Conservation (phyloP, 1,140 invertebrate genomes). For the Drosophila repletoides region DNA sequence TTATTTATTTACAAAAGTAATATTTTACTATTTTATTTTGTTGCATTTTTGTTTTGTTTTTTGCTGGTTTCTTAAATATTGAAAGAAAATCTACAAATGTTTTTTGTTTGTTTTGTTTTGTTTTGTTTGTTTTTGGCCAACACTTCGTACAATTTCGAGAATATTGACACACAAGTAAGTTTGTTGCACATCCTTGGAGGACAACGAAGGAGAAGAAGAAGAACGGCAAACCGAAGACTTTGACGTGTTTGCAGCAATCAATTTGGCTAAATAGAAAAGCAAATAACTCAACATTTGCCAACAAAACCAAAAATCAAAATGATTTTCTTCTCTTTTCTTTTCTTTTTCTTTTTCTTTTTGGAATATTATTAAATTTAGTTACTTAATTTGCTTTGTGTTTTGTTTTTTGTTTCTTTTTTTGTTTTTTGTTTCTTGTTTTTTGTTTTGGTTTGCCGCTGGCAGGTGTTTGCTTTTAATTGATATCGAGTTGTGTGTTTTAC, state of each 20-base stretch:
- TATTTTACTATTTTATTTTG: conserved; percentile 82
- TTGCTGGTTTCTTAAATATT: conserved; percentile 48
- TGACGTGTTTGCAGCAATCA: conserved; percentile 53
- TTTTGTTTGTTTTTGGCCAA: conserved; percentile 45
- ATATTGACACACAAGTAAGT: conserved; percentile 31
- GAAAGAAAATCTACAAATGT: conserved; percentile 69
- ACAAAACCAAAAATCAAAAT: conserved; percentile 16
- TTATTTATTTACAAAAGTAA: conserved; percentile 82
- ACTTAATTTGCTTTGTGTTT: conserved; percentile 1
- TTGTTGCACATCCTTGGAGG: conserved; percentile 32
- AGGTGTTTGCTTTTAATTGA: conserved; percentile 65
- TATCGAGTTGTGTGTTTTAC: conserved; percentile 42
- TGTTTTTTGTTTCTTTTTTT: conserved; percentile 9
- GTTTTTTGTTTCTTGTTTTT: conserved; percentile 34
- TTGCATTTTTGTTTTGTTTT: conserved; percentile 49
- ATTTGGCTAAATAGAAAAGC: conserved; percentile 34
- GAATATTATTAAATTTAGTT: too few relatives aligned
- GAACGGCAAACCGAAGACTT: conserved; percentile 65
- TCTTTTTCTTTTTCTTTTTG: neutral
- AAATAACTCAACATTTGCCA: conserved; percentile 8
- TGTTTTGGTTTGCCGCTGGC: conserved; percentile 64
- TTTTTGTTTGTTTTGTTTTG: conserved; percentile 55
- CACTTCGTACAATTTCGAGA: conserved; percentile 11
- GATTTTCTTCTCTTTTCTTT: conserved; percentile 25
- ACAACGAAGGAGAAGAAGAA: too few relatives aligned